These are phyloP conservation scores for Xanthia togata DNA, from an alignment of 2,888 invertebrate genomes.

Conservation along the genomic window DNA sequence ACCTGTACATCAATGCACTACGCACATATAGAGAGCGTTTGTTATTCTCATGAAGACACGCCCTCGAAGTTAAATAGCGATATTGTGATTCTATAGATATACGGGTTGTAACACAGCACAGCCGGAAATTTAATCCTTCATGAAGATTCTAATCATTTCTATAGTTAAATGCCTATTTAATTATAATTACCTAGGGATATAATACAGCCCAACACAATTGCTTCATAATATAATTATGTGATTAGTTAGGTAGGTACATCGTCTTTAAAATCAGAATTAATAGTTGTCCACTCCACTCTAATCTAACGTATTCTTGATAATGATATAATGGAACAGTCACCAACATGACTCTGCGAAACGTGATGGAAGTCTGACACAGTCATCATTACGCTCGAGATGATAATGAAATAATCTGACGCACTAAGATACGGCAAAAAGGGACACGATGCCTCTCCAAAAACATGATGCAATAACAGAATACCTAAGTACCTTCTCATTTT, in stretches of 20 bases:
- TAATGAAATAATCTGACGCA: conserved; percentile 19
- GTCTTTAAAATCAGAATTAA: conserved; percentile 1
- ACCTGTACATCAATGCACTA: neutral
- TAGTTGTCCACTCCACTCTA: conserved; percentile 12
- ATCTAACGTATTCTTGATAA: conserved; percentile 36
- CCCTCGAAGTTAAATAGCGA: neutral
- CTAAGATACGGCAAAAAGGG: conserved; percentile 14
- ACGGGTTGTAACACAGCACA: conserved; percentile 3
- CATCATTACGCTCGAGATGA: conserved; percentile 36
- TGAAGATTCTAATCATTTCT: conserved; percentile 38
- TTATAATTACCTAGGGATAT: conserved; percentile 13
- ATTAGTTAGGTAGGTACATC: conserved; percentile 15
- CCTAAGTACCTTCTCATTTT: conserved; percentile 12
- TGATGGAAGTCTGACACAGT: conserved; percentile 16
- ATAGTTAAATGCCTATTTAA: conserved; percentile 19
- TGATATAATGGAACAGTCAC: conserved; percentile 19
- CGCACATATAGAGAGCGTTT: neutral
- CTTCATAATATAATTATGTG: conserved; percentile 10
- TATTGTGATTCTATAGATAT: conserved; percentile 8
- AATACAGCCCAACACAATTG: conserved; percentile 21
- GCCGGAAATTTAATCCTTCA: conserved; percentile 39
- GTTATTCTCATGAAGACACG: conserved; percentile 23
- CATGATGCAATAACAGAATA: neutral
- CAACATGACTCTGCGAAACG: conserved; percentile 39
- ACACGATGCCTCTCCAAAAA: neutral